phyloP scores from a whole-genome alignment of 2,888 invertebrate genomes.

The Caenorhabditis sp. region DNA sequence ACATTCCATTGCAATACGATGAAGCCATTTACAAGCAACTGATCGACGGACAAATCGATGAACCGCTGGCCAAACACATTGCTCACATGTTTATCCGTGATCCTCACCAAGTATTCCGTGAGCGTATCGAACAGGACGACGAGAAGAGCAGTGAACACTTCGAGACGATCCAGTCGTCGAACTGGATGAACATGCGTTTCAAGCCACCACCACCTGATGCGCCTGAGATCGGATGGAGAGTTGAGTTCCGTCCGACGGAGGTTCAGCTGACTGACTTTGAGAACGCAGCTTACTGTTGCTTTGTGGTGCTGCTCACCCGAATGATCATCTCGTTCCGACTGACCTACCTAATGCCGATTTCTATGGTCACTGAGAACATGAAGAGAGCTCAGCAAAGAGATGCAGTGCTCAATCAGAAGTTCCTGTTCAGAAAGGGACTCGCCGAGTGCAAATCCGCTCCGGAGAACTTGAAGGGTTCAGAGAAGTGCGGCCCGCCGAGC shows the following conservation, averaged over 20 bases:
- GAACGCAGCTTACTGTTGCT: conserved; percentile 98
- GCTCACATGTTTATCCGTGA: conserved; percentile 99
- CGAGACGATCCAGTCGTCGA: conserved; percentile 87
- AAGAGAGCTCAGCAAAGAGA: conserved; percentile 93
- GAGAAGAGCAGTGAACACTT: conserved; percentile 97
- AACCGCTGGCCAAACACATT: conserved; percentile 93
- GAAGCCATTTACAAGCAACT: conserved; percentile 87
- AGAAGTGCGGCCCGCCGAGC: conserved; percentile 71
- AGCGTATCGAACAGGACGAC: conserved; percentile 95
- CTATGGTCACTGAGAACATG: conserved; percentile 90
- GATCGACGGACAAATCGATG: conserved; percentile 93
- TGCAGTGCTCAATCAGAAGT: conserved; percentile 90
- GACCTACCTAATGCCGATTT: conserved; percentile 95
- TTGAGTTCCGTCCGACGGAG: conserved; percentile 97
- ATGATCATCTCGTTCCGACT: conserved; percentile 97
- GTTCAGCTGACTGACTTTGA: conserved; percentile 99
- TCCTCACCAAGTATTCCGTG: conserved; percentile 91
- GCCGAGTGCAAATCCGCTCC: conserved; percentile 80
- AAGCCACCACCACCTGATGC: conserved; percentile 92
- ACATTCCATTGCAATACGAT: conserved; percentile 88
- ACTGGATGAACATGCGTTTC: conserved; percentile 83
- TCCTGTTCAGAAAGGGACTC: conserved; percentile 89
- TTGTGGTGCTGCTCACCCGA: conserved; percentile 95
- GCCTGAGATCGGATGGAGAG: conserved; percentile 98
- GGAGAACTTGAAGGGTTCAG: conserved; percentile 73